phyloP scores from a whole-genome alignment of 2,888 invertebrate genomes.

The Drosophila paranaensis region DNA sequence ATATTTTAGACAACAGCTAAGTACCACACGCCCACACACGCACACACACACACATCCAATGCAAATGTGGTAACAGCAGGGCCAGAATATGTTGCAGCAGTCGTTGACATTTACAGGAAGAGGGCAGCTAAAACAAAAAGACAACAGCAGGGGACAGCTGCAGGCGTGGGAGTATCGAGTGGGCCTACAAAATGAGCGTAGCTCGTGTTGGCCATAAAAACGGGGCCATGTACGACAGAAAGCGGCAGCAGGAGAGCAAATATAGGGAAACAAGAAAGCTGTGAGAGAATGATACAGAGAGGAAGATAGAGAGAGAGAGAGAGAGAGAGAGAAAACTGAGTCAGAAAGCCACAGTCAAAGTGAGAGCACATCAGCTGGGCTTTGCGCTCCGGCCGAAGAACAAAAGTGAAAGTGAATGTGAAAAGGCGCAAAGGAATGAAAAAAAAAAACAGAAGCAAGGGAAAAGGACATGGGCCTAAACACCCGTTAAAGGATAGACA shows the following conservation, averaged over 20 bases:
- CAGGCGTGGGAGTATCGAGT: constrained; percentile 25
- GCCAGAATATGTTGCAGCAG: constrained; percentile 44
- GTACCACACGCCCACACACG: neutral
- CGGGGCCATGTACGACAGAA: constrained; percentile 37
- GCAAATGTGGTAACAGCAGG: constrained; percentile 37
- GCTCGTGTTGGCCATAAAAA: constrained; percentile 79
- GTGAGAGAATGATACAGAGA: constrained; percentile 1
- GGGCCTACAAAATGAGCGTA: constrained; percentile 51
- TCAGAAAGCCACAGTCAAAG: constrained; percentile 26
- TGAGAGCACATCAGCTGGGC: constrained; percentile 21
- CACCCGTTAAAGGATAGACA: constrained; percentile 57
- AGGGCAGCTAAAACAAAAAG: constrained; percentile 29
- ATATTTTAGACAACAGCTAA: constrained; percentile 21
- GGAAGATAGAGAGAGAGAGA: neutral
- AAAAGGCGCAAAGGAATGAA: constrained; percentile 2
- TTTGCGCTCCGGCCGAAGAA: neutral
- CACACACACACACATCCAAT: constrained; percentile 20
- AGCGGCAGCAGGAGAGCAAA: constrained; percentile 18
- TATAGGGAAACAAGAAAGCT: constrained; percentile 3
- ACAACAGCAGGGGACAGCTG: constrained; percentile 30
- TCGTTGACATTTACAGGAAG: constrained; percentile 52
- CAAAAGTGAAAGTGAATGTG: constrained; percentile 10
- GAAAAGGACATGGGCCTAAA: constrained; percentile 28
- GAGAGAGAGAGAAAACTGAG: constrained; percentile 4
- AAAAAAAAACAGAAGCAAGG: constrained; percentile 16